Evolutionary conservation across 2,888 invertebrate species (phyloP).

Genomic region (Chymomyza procnemis): DNA sequence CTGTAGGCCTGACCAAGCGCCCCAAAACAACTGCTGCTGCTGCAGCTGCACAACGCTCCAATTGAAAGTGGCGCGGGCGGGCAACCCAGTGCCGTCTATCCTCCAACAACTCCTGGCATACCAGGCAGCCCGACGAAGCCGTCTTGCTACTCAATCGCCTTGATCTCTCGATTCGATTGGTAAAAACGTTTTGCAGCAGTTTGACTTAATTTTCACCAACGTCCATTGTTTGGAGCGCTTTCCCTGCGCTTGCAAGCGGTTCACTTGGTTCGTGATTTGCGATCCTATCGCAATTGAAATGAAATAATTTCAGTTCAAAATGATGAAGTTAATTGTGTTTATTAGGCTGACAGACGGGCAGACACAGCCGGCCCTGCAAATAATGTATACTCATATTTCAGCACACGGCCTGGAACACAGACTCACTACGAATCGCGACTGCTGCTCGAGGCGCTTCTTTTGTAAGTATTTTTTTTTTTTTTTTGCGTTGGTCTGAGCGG

Average conservation of each 20-base stretch:
- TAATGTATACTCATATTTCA: constrained; percentile 30
- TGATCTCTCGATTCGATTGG: constrained; percentile 52
- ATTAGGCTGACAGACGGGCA: constrained; percentile 66
- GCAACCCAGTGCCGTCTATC: background rate
- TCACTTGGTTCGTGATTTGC: constrained; percentile 73
- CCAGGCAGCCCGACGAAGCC: background rate
- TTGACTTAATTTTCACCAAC: constrained; percentile 76
- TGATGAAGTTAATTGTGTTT: constrained; percentile 75
- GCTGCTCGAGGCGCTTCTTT: constrained; percentile 59
- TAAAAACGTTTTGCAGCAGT: constrained; percentile 63
- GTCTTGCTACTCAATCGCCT: constrained; percentile 43
- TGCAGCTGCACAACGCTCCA: constrained; percentile 51
- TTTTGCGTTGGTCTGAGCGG: constrained; percentile 14
- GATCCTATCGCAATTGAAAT: constrained; percentile 76
- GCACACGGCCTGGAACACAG: constrained; percentile 21
- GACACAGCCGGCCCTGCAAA: background rate
- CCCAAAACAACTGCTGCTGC: constrained; percentile 31
- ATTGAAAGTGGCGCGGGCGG: constrained; percentile 56
- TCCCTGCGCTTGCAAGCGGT: background rate
- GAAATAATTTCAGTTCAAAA: constrained; percentile 77
- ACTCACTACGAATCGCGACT: constrained; percentile 41
- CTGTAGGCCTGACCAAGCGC: constrained; percentile 18
- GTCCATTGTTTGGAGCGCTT: constrained; percentile 4
- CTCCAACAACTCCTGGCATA: too few relatives aligned
- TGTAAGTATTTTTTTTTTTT: constrained; percentile 15